These are phyloP conservation scores for Mastacembelus armatus DNA, from an alignment of 2,797 vertebrate genomes.

Conservation along the genomic window DNA sequence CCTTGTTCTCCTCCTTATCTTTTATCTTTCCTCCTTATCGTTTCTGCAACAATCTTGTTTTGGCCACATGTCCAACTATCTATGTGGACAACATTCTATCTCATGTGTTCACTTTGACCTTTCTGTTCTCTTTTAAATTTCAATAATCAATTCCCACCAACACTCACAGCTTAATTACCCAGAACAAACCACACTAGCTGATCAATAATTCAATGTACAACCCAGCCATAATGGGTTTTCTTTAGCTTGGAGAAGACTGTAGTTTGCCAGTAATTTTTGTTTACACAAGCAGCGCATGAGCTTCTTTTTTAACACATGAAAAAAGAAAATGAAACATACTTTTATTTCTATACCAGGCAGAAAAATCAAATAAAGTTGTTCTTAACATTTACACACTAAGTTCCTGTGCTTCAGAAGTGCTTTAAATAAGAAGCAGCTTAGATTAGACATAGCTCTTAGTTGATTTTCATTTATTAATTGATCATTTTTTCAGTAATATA, in stretches of 20 bases:
- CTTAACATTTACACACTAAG: too few species aligned
- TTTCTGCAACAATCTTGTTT: too few species aligned
- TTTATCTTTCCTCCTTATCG: too few species aligned
- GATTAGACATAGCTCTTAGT: too few species aligned
- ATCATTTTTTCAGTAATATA: too few species aligned
- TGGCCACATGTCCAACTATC: too few species aligned
- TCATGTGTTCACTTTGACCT: constrained; percentile 49
- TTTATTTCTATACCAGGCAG: not conserved
- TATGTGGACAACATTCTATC: not conserved
- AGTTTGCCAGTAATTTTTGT: not conserved
- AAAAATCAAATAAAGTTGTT: too few species aligned
- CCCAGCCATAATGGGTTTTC: constrained; percentile 34
- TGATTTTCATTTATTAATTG: too few species aligned
- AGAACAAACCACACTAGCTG: constrained; percentile 50
- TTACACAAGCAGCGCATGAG: not conserved
- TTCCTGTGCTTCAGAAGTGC: too few species aligned
- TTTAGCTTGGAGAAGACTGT: constrained; percentile 4
- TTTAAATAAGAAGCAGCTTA: too few species aligned
- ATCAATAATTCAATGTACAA: constrained; percentile 67
- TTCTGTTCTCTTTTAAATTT: constrained; percentile 50
- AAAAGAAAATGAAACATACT: not conserved
- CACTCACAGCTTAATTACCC: constrained; percentile 61
- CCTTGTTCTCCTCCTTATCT: not conserved
- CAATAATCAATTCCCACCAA: constrained; percentile 55
- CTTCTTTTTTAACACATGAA: not conserved